Evolutionary conservation across 2,797 vertebrate genomes (phyloP), one percentile per base, ranked within the genome.

Genomic region (Lutjanus argentimaculatus): DNA sequence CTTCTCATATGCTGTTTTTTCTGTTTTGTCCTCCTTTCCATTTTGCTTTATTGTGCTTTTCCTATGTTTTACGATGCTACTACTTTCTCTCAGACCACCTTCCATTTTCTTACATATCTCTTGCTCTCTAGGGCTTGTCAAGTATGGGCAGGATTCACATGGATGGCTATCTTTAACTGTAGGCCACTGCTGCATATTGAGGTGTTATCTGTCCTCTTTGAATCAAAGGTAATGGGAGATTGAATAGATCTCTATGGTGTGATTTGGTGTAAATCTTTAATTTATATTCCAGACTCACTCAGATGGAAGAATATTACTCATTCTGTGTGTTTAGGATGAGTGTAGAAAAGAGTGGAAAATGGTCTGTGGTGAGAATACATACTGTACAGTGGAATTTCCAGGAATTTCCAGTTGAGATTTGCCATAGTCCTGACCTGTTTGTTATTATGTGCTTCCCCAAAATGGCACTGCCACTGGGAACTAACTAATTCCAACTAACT

Each of bases 201-300:
- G 69, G 74, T 67, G 70, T 91, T 90, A 90, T 86, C 75, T 88
- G 83, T 76, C 64, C 73, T 77, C 73, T 90, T 82, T 84, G 68
- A 88, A 77, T 89, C 46, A 49, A 77, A 87, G 51, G 76, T 87
- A 64, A 85, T 78, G 53, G 68, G 68, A 88, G 81, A 90, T 73
- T 83, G 83, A 91, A 88, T 70, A 79, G 75, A 91, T 88, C 83
- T 87, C 79, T 70, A 55, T 84, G 62, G 84, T 74, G 77, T 85
- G 85, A 93, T 88, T 90, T 80, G 22, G 79, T 71, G 79, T 67
- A 85, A 87, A 87, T 85, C 63, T 84, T 87, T 79, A 9, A 91
- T 90, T 91, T 90, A 88, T 88, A 89, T 89, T 83, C 81, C 71
- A 10, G 46, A 72, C 77, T 84, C 57, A 77, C 48, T 71, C 53